These are phyloP conservation scores for Mormyrus iriodes DNA, from an alignment of 2,113 vertebrate genomes.

Conservation along the genomic window DNA sequence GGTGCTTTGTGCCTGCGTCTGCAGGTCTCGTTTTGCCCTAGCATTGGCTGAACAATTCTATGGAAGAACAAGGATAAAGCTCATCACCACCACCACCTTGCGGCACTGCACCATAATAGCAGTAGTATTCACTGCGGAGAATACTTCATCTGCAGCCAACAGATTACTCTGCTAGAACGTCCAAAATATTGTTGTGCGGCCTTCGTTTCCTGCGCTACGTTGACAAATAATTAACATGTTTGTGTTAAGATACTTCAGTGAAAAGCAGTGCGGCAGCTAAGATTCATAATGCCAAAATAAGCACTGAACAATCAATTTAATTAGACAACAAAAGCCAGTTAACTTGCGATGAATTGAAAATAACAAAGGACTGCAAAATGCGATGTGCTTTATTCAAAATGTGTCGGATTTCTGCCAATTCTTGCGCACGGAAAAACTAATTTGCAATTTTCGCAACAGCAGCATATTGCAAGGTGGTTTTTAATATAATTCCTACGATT, in stretches of 20 bases:
- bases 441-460: not conserved
- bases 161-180: not conserved
- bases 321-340: not conserved
- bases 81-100: not conserved
- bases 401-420: not conserved
- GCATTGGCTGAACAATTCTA: conserved; percentile 33
- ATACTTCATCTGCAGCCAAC: not conserved
- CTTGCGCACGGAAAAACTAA: not conserved
- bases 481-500: not conserved
- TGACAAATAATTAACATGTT: not conserved
- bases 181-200: not conserved
- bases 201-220: not conserved
- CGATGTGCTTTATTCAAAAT: not conserved
- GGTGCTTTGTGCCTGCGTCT: conserved; percentile 20
- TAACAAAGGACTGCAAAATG: not conserved
- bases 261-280: not conserved
- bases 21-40: conserved; percentile 35
- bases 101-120: not conserved
- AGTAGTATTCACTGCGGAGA: not conserved
- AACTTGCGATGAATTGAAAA: not conserved
- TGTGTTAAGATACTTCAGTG: not conserved
- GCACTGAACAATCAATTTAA: not conserved
- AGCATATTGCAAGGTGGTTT: not conserved
- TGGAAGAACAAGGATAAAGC: not conserved
- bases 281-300: not conserved